Evolutionary conservation across 2,113 vertebrate species (phyloP).

Genomic region (Brevimyrus niger): DNA sequence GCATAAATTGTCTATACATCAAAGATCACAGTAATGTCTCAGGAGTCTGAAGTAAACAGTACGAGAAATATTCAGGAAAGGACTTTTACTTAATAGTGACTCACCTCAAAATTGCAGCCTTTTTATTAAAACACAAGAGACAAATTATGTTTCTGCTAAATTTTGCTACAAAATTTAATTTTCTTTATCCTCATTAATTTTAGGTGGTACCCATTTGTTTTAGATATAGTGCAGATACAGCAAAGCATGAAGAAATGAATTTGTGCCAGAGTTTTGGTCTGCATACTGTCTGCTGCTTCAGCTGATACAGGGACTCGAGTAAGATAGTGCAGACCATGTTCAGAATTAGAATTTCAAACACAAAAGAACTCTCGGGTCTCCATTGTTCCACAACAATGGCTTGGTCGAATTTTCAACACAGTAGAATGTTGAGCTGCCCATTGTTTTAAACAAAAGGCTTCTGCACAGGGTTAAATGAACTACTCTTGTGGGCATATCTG

Average conservation of each 20-base stretch:
- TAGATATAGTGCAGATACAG: neutral
- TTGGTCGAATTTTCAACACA: neutral
- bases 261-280: neutral
- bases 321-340: neutral
- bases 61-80: neutral
- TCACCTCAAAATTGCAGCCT: neutral
- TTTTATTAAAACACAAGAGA: neutral
- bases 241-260: neutral
- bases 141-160: neutral
- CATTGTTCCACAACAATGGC: conserved; percentile 4
- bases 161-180: neutral
- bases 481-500: neutral
- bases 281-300: neutral
- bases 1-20: conserved; percentile 22
- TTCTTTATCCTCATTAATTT: neutral
- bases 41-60: neutral
- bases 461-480: neutral
- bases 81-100: neutral
- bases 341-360: conserved; percentile 1
- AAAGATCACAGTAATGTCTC: conserved; percentile 20
- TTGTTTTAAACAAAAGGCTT: conserved; percentile 13
- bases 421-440: neutral
- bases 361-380: conserved; percentile 8
- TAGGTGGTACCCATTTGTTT: neutral
- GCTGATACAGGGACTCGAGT: neutral